These are phyloP conservation scores for Trogon melanurus DNA, from an alignment of 2,113 vertebrate genomes.

Conservation along the genomic window DNA sequence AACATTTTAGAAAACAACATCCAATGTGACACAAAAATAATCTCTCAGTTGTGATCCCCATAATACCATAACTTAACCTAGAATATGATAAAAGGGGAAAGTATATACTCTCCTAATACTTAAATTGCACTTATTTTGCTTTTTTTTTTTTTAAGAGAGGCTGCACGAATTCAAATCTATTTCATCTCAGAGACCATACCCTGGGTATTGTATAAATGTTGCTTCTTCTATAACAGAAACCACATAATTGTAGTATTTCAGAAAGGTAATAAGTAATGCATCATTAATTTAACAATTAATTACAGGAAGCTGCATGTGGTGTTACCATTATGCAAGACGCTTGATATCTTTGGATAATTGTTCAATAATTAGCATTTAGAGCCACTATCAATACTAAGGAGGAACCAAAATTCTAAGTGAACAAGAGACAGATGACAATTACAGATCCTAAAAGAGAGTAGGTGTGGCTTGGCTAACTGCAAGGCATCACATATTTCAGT, in stretches of 20 bases:
- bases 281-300: not conserved
- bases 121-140: not conserved
- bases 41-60: not conserved
- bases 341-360: not conserved
- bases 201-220: not conserved
- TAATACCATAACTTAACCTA: not conserved
- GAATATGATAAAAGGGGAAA: not conserved
- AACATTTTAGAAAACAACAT: not conserved
- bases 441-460: not conserved
- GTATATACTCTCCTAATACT: not conserved
- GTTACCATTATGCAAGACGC: not conserved
- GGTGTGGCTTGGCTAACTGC: slow-evolving; percentile 39
- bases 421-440: not conserved
- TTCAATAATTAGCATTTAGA: not conserved
- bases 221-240: not conserved
- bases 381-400: not conserved
- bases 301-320: not conserved
- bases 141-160: no score
- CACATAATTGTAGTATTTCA: not conserved
- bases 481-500: not conserved
- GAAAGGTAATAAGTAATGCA: not conserved
- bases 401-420: not conserved
- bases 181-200: not conserved
- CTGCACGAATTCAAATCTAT: not conserved
- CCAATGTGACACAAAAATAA: not conserved